phyloP scores from a whole-genome alignment of 2,888 invertebrate species.

The Polyommatus icarus region DNA sequence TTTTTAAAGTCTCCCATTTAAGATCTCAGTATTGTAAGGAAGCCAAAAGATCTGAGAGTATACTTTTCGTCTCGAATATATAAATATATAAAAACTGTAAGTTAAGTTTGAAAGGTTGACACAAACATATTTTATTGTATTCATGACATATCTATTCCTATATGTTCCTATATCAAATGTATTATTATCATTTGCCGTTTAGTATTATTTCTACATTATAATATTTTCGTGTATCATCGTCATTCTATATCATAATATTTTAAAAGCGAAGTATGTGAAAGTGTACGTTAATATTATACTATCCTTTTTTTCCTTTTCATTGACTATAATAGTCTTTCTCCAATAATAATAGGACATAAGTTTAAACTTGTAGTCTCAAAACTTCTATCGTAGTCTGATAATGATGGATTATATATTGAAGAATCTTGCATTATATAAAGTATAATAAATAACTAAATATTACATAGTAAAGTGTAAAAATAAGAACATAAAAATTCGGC shows the following conservation, averaged over 20 bases:
- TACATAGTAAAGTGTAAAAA: not conserved
- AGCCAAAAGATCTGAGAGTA: not conserved
- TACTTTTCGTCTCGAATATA: not conserved
- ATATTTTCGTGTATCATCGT: not conserved
- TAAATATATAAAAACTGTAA: not conserved
- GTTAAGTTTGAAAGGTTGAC: not conserved
- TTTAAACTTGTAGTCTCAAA: not conserved
- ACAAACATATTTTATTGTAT: constrained; percentile 21
- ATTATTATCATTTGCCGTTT: constrained; percentile 13
- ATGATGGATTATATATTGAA: not conserved
- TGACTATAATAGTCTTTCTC: not conserved
- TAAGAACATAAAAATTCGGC: no score
- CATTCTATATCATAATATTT: not conserved
- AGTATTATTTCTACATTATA: constrained; percentile 30
- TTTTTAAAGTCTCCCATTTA: no score
- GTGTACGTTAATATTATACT: not conserved
- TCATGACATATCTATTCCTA: constrained; percentile 15
- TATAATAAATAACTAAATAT: not conserved
- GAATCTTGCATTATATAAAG: not conserved
- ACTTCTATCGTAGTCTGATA: not conserved
- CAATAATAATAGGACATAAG: not conserved
- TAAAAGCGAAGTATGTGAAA: not conserved
- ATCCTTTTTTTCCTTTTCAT: not conserved
- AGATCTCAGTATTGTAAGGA: not conserved
- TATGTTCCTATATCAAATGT: constrained; percentile 30